These are phyloP conservation scores for Bos javanicus DNA, from an alignment of 2,113 vertebrate genomes.

Conservation along the genomic window DNA sequence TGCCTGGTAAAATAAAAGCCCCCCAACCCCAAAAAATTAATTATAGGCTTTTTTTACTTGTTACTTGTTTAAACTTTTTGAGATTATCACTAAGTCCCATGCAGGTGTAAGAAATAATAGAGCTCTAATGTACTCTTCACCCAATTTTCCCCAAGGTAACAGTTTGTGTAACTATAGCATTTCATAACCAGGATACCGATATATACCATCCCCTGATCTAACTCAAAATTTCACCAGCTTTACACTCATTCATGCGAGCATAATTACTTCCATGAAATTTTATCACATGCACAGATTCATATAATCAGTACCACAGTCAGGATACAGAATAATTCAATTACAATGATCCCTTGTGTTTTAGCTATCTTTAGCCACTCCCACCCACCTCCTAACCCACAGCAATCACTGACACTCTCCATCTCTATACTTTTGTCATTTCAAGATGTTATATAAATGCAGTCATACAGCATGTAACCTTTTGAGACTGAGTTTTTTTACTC, in stretches of 20 bases:
- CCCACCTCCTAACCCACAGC: background rate
- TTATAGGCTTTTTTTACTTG: background rate
- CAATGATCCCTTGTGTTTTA: background rate
- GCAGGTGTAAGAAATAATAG: background rate
- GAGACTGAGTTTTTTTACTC: background rate
- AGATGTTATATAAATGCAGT: background rate
- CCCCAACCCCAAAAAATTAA: background rate
- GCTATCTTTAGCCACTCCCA: background rate
- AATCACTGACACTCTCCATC: background rate
- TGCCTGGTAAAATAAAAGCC: constrained; percentile 41
- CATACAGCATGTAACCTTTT: background rate
- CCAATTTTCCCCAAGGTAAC: background rate
- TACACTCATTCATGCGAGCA: background rate
- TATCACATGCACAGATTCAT: background rate
- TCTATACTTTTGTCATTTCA: background rate
- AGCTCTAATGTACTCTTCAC: background rate
- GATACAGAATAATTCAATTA: background rate
- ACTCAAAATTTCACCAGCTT: background rate
- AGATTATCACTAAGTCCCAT: background rate
- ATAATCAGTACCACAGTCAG: background rate
- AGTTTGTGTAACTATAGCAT: background rate
- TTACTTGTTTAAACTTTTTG: background rate
- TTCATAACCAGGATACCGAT: background rate
- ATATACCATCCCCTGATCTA: background rate
- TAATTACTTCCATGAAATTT: background rate